Evolutionary conservation across 2,113 vertebrate species (phyloP).

Genomic region (Sakesphorus luctuosus): DNA sequence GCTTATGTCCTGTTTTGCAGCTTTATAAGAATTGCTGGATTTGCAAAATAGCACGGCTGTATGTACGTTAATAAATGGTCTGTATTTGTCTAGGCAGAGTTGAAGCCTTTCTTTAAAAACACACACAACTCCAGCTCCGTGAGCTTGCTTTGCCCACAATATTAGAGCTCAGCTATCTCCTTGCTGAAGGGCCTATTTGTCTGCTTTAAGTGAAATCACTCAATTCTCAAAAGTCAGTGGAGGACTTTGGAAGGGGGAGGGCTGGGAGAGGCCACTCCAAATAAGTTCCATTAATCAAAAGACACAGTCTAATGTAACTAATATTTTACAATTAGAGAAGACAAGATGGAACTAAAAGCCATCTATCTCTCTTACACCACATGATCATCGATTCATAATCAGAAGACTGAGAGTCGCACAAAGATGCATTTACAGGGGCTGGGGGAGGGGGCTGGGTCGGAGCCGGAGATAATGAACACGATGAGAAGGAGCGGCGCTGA

Average conservation of each 20-base stretch:
- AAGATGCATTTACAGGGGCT: conserved; percentile 84
- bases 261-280: conserved; percentile 93
- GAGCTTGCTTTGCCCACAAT: conserved; percentile 70
- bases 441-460: conserved; percentile 75
- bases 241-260: conserved; percentile 92
- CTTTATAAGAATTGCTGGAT: conserved; percentile 71
- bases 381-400: conserved; percentile 99
- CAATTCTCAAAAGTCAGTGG: conserved; percentile 96
- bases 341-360: conserved; percentile 98
- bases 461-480: conserved; percentile 93
- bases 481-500: conserved; percentile 84
- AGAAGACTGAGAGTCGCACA: conserved; percentile 87
- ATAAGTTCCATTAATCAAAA: conserved; percentile 99
- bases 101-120: conserved; percentile 60
- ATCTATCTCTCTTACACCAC: conserved; percentile 99
- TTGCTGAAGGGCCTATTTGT: conserved; percentile 90
- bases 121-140: conserved; percentile 7
- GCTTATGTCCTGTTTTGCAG: conserved; percentile 75
- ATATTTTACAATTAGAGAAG: conserved; percentile 99
- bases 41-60: conserved; percentile 65
- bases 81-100: conserved; percentile 46
- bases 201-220: conserved; percentile 98
- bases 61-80: conserved; percentile 41
- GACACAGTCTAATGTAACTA: conserved; percentile 99
- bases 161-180: conserved; percentile 77